Evolutionary conservation across 2,888 invertebrate species (phyloP).

Genomic region (Ochropleura plecta): DNA sequence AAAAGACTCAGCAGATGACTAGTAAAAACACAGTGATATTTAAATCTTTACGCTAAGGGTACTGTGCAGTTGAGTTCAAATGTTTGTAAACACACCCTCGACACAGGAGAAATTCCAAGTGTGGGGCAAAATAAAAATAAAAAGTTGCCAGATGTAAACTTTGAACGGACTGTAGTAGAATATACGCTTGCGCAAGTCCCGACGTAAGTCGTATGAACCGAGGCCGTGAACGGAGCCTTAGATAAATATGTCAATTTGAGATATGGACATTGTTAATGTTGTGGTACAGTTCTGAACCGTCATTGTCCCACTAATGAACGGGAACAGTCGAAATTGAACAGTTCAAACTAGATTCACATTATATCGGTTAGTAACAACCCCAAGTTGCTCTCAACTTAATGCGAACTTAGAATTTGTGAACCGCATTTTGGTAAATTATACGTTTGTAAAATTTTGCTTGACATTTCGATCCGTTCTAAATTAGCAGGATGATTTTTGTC

Average conservation of each 20-base stretch:
- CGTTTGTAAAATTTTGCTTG: background rate
- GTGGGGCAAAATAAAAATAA: no score
- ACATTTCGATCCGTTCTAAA: background rate
- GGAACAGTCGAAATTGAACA: constrained; percentile 23
- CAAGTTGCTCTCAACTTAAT: constrained; percentile 31
- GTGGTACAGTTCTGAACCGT: constrained; percentile 31
- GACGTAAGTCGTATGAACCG: background rate
- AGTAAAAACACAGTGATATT: background rate
- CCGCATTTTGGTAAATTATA: constrained; percentile 40
- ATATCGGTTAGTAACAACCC: constrained; percentile 31
- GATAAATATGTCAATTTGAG: constrained; percentile 31
- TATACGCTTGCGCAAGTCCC: background rate
- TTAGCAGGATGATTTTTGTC: background rate
- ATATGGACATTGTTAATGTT: constrained; percentile 40
- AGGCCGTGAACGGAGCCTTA: background rate
- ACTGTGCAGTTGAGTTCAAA: background rate
- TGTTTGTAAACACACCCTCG: no score
- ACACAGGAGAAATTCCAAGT: no score
- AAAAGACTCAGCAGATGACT: background rate
- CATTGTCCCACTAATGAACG: constrained; percentile 53
- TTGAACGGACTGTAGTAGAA: no score
- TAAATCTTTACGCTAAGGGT: background rate
- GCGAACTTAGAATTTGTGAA: constrained; percentile 33
- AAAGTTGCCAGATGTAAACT: background rate
- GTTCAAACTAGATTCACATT: constrained; percentile 20